phyloP scores from a whole-genome alignment of 37 sponge, comb jelly and placozoan genomes.

The Petrosia ficiformis region DNA sequence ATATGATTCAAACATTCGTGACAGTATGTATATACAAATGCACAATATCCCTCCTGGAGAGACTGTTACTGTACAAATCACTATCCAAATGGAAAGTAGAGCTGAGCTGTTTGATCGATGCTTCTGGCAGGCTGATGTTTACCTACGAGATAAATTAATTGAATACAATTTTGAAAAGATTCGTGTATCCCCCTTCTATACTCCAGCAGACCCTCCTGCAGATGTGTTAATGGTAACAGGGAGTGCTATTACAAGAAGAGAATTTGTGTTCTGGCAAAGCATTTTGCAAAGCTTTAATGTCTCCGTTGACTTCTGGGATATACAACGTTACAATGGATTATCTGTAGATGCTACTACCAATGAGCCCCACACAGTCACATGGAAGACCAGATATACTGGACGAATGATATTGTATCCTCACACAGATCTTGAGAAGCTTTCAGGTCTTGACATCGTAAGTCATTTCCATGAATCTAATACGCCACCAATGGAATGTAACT shows the following conservation, averaged over 20 bases:
- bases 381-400: slow-evolving; percentile 41
- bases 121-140: slow-evolving; percentile 60
- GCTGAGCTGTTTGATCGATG: slow-evolving; percentile 78
- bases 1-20: slow-evolving; percentile 43
- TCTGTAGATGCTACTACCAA: slow-evolving; percentile 33
- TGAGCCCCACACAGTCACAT: slow-evolving; percentile 19
- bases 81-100: slow-evolving; percentile 54
- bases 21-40: slow-evolving; percentile 60
- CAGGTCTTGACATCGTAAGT: slow-evolving; percentile 26
- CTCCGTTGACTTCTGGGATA: slow-evolving; percentile 70
- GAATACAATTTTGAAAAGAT: slow-evolving; percentile 54
- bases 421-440: slow-evolving; percentile 28
- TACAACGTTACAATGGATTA: slow-evolving; percentile 49
- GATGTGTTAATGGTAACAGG: slow-evolving; percentile 68
- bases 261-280: slow-evolving; percentile 73
- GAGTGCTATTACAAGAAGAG: slow-evolving; percentile 20
- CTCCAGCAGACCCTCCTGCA: slow-evolving; percentile 39
- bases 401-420: slow-evolving; percentile 74
- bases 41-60: slow-evolving; percentile 42
- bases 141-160: slow-evolving; percentile 64
- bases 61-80: slow-evolving; percentile 26
- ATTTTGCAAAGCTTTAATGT: slow-evolving; percentile 34
- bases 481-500: slow-evolving; percentile 10
- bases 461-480: slow-evolving; percentile 46
- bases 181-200: slow-evolving; percentile 56